These are phyloP conservation scores for Diploptera punctata DNA, from an alignment of 2,888 invertebrate species.

Conservation along the genomic window DNA sequence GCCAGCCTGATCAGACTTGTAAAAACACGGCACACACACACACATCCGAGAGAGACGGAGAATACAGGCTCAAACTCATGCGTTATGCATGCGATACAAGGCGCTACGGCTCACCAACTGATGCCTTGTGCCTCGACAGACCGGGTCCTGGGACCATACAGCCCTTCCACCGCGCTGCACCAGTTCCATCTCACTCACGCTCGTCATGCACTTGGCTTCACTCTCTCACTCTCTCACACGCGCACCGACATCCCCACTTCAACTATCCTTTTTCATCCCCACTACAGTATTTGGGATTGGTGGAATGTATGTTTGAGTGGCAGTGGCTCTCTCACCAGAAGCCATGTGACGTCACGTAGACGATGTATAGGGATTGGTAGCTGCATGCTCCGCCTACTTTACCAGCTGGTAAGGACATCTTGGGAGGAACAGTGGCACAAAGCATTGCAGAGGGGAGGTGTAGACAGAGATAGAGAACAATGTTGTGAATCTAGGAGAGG, in stretches of 20 bases:
- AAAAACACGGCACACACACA: slow-evolving; percentile 35
- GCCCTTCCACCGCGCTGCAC: not conserved
- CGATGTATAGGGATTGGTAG: not conserved
- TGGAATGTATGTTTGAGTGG: not conserved
- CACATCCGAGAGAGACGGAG: slow-evolving; percentile 33
- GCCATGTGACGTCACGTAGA: slow-evolving; percentile 9
- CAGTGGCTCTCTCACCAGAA: slow-evolving; percentile 26
- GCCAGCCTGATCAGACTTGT: slow-evolving; percentile 32
- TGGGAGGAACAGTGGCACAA: slow-evolving; percentile 23
- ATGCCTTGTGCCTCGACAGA: slow-evolving; percentile 30
- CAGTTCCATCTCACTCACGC: slow-evolving; percentile 46
- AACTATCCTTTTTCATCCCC: not conserved
- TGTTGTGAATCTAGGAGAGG: not conserved
- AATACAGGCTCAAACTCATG: slow-evolving; percentile 56
- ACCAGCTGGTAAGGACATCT: slow-evolving; percentile 13
- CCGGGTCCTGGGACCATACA: slow-evolving; percentile 23
- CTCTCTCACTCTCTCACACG: slow-evolving; percentile 49
- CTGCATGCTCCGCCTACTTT: slow-evolving; percentile 9
- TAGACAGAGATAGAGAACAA: not conserved
- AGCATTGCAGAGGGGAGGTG: not conserved
- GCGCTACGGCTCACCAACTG: slow-evolving; percentile 46
- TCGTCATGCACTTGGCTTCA: slow-evolving; percentile 55
- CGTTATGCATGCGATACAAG: slow-evolving; percentile 64
- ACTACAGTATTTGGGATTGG: slow-evolving; percentile 3
- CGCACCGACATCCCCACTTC: slow-evolving; percentile 5